These are phyloP conservation scores for Biston stratarius DNA, from an alignment of 2,888 invertebrate species.

Conservation along the genomic window DNA sequence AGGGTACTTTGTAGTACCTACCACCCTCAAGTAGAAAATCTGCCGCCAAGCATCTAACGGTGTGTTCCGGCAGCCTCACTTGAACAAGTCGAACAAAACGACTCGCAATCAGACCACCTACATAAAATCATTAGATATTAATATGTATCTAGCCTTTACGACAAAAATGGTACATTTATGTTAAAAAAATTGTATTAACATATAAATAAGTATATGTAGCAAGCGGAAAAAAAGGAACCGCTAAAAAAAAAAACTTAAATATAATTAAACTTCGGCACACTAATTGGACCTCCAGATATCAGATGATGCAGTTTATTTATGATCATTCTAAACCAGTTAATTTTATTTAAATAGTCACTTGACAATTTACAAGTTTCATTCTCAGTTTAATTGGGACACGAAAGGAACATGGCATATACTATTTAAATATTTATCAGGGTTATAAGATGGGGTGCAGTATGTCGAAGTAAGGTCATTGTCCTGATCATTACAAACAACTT, in stretches of 20 bases:
- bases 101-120: too few relatives aligned
- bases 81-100: too few relatives aligned
- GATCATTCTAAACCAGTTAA: slow-evolving; percentile 39
- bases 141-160: too few relatives aligned
- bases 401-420: neutral
- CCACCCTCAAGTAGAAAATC: too few relatives aligned
- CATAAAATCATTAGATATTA: too few relatives aligned
- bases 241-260: slow-evolving; percentile 52
- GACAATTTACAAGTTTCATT: neutral
- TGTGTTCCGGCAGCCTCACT: too few relatives aligned
- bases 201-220: slow-evolving; percentile 53
- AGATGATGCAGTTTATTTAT: slow-evolving; percentile 48
- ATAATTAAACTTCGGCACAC: slow-evolving; percentile 53
- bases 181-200: slow-evolving; percentile 52
- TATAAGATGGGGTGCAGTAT: too few relatives aligned
- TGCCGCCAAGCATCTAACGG: too few relatives aligned
- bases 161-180: too few relatives aligned
- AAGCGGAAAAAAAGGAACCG: slow-evolving; percentile 33
- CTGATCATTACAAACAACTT: neutral
- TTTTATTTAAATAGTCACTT: slow-evolving; percentile 41
- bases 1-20: too few relatives aligned
- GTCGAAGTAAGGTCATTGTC: too few relatives aligned
- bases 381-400: neutral
- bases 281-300: slow-evolving; percentile 54
- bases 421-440: too few relatives aligned